These are phyloP conservation scores for Gambusia affinis DNA, from an alignment of 2,113 vertebrate genomes.

Conservation along the genomic window DNA sequence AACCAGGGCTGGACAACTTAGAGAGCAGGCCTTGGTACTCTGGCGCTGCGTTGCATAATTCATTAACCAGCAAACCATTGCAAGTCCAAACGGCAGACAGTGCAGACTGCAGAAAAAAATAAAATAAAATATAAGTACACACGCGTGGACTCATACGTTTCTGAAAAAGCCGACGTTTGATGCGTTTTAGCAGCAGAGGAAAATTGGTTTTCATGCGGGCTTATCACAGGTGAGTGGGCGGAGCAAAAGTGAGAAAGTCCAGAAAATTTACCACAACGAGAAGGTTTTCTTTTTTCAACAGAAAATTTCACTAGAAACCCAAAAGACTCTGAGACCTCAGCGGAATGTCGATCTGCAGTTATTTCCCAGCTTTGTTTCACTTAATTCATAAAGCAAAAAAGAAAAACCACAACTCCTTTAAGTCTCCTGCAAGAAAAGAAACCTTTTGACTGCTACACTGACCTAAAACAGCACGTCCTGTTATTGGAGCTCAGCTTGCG, in stretches of 20 bases:
- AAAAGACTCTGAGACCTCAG: no score
- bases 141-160: conserved; percentile 5
- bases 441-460: no score
- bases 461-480: no score
- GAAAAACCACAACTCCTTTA: no score
- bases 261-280: neutral
- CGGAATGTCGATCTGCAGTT: neutral
- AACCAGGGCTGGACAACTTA: conserved; percentile 57
- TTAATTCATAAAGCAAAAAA: no score
- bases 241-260: neutral
- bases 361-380: no score
- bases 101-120: conserved; percentile 34
- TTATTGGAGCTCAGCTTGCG: no score
- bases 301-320: neutral
- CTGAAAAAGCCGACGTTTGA: neutral
- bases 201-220: no score
- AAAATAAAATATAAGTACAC: neutral
- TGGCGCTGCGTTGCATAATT: conserved; percentile 70
- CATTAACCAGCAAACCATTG: conserved; percentile 65
- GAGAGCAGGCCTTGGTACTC: conserved; percentile 56
- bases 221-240: neutral
- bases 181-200: neutral
- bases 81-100: conserved; percentile 52
- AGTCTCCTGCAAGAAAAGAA: no score
- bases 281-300: neutral